Evolutionary conservation across 2,797 vertebrate genomes (phyloP).

Genomic region (Craterocephalus amniculus): DNA sequence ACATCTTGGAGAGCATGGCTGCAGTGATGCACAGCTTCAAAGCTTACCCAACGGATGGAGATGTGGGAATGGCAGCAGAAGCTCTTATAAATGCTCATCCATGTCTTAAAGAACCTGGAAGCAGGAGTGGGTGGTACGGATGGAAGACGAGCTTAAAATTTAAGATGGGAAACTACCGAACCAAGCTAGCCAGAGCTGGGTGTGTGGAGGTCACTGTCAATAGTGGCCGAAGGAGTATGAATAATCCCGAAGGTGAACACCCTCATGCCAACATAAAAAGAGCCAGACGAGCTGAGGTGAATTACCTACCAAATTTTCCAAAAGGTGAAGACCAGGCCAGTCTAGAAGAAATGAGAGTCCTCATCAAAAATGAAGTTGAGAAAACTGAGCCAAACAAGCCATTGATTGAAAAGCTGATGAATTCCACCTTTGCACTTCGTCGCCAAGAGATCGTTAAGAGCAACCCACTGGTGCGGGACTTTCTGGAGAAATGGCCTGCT

Average conservation of each 20-base stretch:
- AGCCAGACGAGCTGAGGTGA: constrained; percentile 10
- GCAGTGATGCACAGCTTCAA: constrained; percentile 29
- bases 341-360: constrained; percentile 1
- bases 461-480: background rate
- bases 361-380: background rate
- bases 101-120: background rate
- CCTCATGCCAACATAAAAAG: constrained; percentile 12
- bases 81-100: constrained; percentile 26
- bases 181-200: background rate
- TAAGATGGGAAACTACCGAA: constrained; percentile 6
- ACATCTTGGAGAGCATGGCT: constrained; percentile 19
- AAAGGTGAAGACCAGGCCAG: background rate
- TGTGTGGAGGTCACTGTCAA: background rate
- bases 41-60: constrained; percentile 33
- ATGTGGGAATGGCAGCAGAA: background rate
- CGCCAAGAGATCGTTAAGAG: background rate
- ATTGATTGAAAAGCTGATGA: background rate
- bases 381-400: background rate
- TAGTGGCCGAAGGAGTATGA: background rate
- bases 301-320: constrained; percentile 11
- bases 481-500: constrained; percentile 2
- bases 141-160: constrained; percentile 5
- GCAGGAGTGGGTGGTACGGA: background rate
- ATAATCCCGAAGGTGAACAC: background rate
- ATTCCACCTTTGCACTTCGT: background rate